Evolutionary conservation across 2,888 invertebrate genomes (phyloP).

Genomic region (Corythucha ciliata): DNA sequence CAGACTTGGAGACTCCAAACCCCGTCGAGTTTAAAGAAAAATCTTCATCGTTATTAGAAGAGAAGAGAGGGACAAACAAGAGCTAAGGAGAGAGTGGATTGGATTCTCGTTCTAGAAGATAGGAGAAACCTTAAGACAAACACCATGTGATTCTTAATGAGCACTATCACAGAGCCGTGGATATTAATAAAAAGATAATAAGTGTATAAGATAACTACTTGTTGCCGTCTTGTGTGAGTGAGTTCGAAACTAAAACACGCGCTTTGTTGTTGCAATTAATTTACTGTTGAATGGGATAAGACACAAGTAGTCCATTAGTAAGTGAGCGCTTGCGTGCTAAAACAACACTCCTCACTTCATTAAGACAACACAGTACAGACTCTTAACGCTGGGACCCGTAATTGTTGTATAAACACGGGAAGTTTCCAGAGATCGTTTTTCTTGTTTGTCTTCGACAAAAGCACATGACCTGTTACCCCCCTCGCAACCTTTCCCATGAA

Average conservation of each 20-base stretch:
- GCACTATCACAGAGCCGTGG: not conserved
- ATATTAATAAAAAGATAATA: not conserved
- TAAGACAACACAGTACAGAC: not conserved
- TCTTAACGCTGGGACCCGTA: not conserved
- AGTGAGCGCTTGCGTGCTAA: not conserved
- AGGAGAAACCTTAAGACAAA: too few relatives aligned
- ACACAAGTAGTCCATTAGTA: slow-evolving; percentile 2
- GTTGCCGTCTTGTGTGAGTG: not conserved
- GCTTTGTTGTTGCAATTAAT: slow-evolving; percentile 1
- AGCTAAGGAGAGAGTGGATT: too few relatives aligned
- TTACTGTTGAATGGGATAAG: not conserved
- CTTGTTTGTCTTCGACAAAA: too few relatives aligned
- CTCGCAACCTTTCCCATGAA: too few relatives aligned
- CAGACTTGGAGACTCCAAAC: too few relatives aligned
- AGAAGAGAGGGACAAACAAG: too few relatives aligned
- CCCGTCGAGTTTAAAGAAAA: too few relatives aligned
- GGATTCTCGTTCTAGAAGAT: too few relatives aligned
- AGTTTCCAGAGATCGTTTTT: slow-evolving; percentile 1
- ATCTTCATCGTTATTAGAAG: too few relatives aligned
- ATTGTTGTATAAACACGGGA: slow-evolving; percentile 5
- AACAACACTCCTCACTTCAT: not conserved
- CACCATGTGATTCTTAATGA: too few relatives aligned
- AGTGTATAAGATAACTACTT: not conserved
- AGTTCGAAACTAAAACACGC: not conserved
- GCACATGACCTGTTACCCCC: too few relatives aligned